These are phyloP conservation scores for Drosophila watanabei DNA, from an alignment of 1,140 invertebrate genomes.

Conservation along the genomic window DNA sequence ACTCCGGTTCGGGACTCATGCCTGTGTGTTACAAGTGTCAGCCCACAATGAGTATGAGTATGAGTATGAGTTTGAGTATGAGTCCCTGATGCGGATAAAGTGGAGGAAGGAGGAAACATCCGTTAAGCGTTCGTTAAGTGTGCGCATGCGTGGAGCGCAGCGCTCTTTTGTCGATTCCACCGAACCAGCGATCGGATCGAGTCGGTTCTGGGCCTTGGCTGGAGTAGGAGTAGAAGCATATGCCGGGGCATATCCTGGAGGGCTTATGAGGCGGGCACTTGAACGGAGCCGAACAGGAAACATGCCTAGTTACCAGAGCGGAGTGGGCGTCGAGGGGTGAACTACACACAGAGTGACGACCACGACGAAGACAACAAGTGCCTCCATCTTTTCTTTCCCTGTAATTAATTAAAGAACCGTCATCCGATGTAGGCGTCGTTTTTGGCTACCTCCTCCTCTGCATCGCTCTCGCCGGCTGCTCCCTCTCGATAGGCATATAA, in stretches of 20 bases:
- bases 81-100: conserved; percentile 8
- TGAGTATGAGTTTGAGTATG: conserved; percentile 4
- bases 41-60: conserved; percentile 35
- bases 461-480: neutral
- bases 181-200: conserved; percentile 38
- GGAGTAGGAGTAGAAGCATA: conserved; percentile 19
- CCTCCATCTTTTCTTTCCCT: conserved; percentile 19
- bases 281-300: conserved; percentile 55
- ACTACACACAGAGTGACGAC: neutral
- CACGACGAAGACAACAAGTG: conserved; percentile 19
- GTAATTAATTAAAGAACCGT: conserved; percentile 74
- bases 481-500: conserved; percentile 68
- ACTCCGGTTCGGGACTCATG: conserved; percentile 36
- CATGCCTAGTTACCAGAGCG: conserved; percentile 51
- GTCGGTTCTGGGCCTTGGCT: conserved; percentile 3
- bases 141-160: conserved; percentile 62
- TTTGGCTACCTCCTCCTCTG: conserved; percentile 35
- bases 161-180: conserved; percentile 58
- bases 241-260: conserved; percentile 55
- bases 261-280: conserved; percentile 45
- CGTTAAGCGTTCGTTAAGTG: conserved; percentile 78
- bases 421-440: conserved; percentile 66
- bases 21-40: conserved; percentile 78
- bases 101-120: conserved; percentile 57
- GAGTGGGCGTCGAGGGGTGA: conserved; percentile 3